Conservation (phyloP, 1,140 invertebrate genomes). For the Micrasema minimum region DNA sequence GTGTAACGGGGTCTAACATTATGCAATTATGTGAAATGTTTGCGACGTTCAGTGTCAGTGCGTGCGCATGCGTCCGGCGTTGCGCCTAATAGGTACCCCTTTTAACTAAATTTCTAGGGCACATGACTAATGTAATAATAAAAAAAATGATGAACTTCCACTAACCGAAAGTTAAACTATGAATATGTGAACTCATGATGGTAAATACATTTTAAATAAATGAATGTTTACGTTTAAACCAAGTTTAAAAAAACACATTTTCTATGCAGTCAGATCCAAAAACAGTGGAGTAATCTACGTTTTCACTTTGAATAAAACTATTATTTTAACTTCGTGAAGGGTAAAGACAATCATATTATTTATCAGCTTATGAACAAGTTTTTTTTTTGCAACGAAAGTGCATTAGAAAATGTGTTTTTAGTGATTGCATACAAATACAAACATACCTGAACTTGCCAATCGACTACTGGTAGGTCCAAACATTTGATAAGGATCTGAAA, state of each 20-base stretch:
- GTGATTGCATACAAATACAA: too few relatives aligned
- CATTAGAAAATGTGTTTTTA: too few relatives aligned
- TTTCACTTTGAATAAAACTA: too few relatives aligned
- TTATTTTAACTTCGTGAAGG: too few relatives aligned
- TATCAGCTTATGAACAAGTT: too few relatives aligned
- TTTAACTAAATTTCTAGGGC: constrained; percentile 5
- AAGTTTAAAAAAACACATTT: too few relatives aligned
- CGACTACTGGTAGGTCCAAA: constrained; percentile 94
- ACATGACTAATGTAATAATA: constrained; percentile 18
- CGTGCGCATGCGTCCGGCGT: constrained; percentile 8
- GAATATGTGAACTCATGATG: background rate
- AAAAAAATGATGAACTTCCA: background rate
- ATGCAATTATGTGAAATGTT: constrained; percentile 30
- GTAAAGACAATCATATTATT: too few relatives aligned
- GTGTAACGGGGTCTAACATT: background rate
- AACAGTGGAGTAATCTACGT: too few relatives aligned
- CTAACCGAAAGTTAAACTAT: background rate
- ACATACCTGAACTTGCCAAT: constrained; percentile 88
- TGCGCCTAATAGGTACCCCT: background rate
- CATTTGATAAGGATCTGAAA: constrained; percentile 96
- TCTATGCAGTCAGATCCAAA: too few relatives aligned
- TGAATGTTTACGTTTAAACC: too few relatives aligned
- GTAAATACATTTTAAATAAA: background rate
- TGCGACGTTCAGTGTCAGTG: constrained; percentile 24
- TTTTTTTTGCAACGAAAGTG: too few relatives aligned